A percentile compares a stretch with the other conserved stretches of the same genome.
Conservation (phyloP, 2,113 vertebrate species). For the Ammospiza caudacuta region DNA sequence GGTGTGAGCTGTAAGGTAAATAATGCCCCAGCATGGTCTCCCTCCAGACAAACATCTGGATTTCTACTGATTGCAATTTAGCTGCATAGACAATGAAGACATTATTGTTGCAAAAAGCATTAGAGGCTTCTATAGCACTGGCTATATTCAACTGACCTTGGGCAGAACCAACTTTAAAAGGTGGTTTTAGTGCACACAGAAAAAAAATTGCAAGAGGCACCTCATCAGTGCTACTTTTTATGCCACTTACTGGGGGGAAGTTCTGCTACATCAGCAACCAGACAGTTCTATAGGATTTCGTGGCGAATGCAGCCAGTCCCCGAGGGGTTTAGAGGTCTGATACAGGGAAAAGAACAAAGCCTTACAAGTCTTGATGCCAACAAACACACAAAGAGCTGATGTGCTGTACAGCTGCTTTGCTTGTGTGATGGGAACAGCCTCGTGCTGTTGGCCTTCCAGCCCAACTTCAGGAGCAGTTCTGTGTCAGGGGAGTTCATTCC, state of each 20-base stretch:
- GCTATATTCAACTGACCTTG: slow-evolving; percentile 29
- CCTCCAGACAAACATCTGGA: slow-evolving; percentile 40
- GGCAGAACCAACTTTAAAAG: slow-evolving; percentile 41
- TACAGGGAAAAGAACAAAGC: not conserved
- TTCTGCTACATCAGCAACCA: slow-evolving; percentile 45
- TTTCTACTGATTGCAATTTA: slow-evolving; percentile 21
- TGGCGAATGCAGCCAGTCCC: not conserved
- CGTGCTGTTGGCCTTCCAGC: not conserved
- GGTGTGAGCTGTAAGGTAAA: slow-evolving; percentile 12
- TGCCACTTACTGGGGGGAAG: slow-evolving; percentile 8
- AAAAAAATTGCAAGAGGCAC: not conserved
- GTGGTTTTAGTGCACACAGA: not conserved
- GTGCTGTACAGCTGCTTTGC: not conserved
- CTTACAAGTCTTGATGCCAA: not conserved
- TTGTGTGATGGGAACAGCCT: not conserved
- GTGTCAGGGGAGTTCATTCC: not conserved
- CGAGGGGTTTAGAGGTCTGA: not conserved
- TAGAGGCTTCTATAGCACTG: slow-evolving; percentile 27
- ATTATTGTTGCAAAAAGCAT: slow-evolving; percentile 42
- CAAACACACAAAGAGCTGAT: not conserved
- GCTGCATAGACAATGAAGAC: slow-evolving; percentile 53
- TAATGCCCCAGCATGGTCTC: not conserved
- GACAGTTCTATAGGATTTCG: not conserved
- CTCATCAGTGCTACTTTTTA: not conserved
- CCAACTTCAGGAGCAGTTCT: not conserved